A percentile compares a stretch with the other conserved stretches of the same genome.
Evolutionary conservation across 2,888 invertebrate genomes (phyloP).

Genomic region (Callyntrura guangdongensis): DNA sequence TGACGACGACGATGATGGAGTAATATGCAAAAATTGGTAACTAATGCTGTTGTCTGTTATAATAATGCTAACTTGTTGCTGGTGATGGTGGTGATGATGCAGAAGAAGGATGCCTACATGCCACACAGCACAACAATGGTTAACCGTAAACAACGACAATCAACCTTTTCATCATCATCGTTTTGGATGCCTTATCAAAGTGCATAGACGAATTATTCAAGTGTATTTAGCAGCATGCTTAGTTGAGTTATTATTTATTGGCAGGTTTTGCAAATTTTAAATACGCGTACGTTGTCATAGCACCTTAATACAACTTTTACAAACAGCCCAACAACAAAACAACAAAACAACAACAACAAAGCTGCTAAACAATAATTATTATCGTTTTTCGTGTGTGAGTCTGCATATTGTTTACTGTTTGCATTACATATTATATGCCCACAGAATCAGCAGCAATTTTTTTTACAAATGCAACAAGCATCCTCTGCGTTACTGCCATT

Average conservation of each 20-base stretch:
- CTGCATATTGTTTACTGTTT: background rate
- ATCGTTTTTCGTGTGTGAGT: background rate
- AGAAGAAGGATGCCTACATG: slow-evolving; percentile 2
- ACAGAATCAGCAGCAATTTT: too few relatives aligned
- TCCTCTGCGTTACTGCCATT: too few relatives aligned
- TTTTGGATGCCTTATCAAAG: too few relatives aligned
- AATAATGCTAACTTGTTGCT: background rate
- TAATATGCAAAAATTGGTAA: background rate
- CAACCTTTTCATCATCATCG: background rate
- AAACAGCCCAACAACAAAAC: too few relatives aligned
- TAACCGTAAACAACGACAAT: background rate
- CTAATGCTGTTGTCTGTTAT: too few relatives aligned
- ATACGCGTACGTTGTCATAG: too few relatives aligned
- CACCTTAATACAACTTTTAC: background rate
- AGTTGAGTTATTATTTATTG: too few relatives aligned
- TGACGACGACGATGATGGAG: background rate
- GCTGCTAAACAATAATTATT: slow-evolving; percentile 16
- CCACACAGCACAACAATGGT: slow-evolving; percentile 2
- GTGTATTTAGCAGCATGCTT: background rate
- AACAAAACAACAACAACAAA: slow-evolving; percentile 44
- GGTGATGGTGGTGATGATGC: too few relatives aligned
- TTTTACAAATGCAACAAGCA: too few relatives aligned
- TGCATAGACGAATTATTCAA: background rate
- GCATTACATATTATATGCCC: too few relatives aligned
- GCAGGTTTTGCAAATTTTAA: slow-evolving; percentile 12